Evolutionary conservation across 2,113 vertebrate genomes (phyloP).

Genomic region (Camarhynchus parvulus): DNA sequence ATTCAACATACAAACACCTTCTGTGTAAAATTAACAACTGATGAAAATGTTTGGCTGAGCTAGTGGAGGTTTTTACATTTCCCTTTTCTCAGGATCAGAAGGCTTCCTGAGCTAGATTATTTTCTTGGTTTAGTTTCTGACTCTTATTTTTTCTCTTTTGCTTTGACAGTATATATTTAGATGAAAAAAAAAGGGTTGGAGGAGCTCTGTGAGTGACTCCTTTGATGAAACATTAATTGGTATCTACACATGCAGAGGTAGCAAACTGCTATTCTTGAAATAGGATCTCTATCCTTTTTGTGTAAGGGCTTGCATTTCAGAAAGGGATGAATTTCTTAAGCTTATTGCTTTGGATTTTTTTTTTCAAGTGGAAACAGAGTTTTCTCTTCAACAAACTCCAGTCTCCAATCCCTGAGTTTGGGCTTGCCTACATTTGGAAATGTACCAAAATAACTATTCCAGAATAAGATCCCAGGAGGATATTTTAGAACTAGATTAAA

Average conservation of each 20-base stretch:
- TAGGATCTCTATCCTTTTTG: not conserved
- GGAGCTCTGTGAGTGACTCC: not conserved
- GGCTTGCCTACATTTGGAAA: constrained; percentile 30
- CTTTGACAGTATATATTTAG: not conserved
- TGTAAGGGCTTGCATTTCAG: not conserved
- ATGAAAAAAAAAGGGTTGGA: not conserved
- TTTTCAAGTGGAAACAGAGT: not conserved
- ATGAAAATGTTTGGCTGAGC: not conserved
- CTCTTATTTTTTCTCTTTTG: not conserved
- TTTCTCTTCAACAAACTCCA: constrained; percentile 4
- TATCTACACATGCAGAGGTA: not conserved
- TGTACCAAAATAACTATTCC: constrained; percentile 32
- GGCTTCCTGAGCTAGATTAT: not conserved
- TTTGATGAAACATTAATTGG: constrained; percentile 19
- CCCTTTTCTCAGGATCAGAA: not conserved
- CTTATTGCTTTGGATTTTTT: not conserved
- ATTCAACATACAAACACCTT: not conserved
- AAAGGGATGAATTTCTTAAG: not conserved
- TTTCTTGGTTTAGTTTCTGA: not conserved
- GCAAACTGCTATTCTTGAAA: not conserved
- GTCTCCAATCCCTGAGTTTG: not conserved
- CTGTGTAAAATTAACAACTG: not conserved
- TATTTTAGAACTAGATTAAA: constrained; percentile 58
- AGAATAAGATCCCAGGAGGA: constrained; percentile 37
- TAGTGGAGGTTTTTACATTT: not conserved